phyloP scores from a whole-genome alignment of 2,888 invertebrate species.

The Altica lythri region DNA sequence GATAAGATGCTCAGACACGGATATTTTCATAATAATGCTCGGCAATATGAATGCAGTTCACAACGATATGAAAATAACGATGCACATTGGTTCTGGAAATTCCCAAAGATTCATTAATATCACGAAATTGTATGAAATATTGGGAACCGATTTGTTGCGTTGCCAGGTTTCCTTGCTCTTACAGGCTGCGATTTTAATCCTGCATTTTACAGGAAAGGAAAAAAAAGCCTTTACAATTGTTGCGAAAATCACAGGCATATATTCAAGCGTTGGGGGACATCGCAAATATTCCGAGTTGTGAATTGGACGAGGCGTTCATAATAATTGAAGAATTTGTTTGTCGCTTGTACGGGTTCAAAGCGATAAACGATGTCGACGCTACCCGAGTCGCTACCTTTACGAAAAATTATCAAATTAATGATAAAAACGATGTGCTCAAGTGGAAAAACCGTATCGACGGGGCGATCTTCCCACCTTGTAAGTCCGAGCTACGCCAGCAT shows the following conservation, averaged over 20 bases:
- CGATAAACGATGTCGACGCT: constrained; percentile 10
- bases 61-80: constrained; percentile 31
- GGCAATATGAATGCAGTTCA: constrained; percentile 36
- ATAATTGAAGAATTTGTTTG: constrained; percentile 9
- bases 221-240: constrained; percentile 8
- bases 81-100: constrained; percentile 36
- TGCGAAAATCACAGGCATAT: background rate
- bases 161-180: constrained; percentile 27
- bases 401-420: constrained; percentile 10
- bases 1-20: constrained; percentile 38
- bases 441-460: constrained; percentile 5
- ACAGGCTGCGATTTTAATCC: constrained; percentile 24
- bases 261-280: background rate
- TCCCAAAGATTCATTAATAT: no score
- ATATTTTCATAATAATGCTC: constrained; percentile 38
- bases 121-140: constrained; percentile 6
- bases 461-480: constrained; percentile 3
- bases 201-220: constrained; percentile 5
- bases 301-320: background rate
- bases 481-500: constrained; percentile 12
- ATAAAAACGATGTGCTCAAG: constrained; percentile 7
- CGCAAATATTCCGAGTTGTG: background rate
- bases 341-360: constrained; percentile 12
- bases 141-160: constrained; percentile 18
- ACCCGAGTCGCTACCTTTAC: constrained; percentile 8